Evolutionary conservation across 2,888 invertebrate species (phyloP), one percentile per base, ranked within the genome.

Genomic region (Seira ritae): DNA sequence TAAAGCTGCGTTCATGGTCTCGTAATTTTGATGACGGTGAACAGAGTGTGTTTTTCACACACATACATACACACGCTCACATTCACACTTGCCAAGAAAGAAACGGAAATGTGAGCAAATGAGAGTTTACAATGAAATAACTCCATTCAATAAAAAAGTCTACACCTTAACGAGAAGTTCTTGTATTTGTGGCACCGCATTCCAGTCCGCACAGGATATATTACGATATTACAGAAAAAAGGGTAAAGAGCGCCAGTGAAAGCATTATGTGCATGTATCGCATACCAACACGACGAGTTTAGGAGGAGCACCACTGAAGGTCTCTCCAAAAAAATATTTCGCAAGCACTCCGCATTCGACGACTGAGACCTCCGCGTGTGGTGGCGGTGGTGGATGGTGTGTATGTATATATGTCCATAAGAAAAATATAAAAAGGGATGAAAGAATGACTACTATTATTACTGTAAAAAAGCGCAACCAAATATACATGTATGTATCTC

Each of bases 211-310:
- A 15, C 10, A 24, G 31, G 55, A 72, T 72, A 24, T 72, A 60
- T 24, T 60, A 46, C 3, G 10, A 50, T 31, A 50, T 22, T 55
- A 19, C n/a, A 19, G 12, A 55, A 46, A 55, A 46, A 76, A 66
- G 74, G 74, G 73, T 73, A 66, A 74, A 74, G 46, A 46, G 74
- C 74, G 65, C 65, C 74, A 74, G 74, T 42, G 74, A 74, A 74
- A 74, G 74, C 74, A 74, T 74, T n/a, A 55, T 15, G 55, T 55
- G 31, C 8, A 31, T 31, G 31, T 31, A 31, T 31, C 8, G 12
- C 55, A 55, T 55, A 55, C 55, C 55, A 15, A 55, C 55, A 55
- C 55, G 55, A 55, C 55, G 3, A 55, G n/a, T 8, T 8, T 3
- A 55, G 55, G 55, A 55, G 55, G 55, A 55, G 55, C 55, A 55